Percentiles rank a stretch among this genome's conserved stretches.
phyloP scores from a whole-genome alignment of 53 echinoderm and acorn worm species.

The Patiria pectinifera region DNA sequence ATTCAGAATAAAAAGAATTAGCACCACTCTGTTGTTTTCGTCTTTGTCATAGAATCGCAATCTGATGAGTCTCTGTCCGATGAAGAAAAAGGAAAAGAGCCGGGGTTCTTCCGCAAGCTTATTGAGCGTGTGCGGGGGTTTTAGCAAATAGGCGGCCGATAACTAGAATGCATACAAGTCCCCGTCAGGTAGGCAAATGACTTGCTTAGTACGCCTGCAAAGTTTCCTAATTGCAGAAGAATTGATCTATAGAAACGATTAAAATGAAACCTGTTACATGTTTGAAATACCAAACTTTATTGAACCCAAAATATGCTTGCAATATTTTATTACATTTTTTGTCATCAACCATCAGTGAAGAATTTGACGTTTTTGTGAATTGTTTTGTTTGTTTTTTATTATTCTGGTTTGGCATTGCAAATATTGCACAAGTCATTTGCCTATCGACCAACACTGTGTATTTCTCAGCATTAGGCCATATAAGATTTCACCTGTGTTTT shows the following conservation, averaged over 20 bases:
- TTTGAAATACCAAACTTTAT: neutral
- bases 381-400: neutral
- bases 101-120: slow-evolving; percentile 87
- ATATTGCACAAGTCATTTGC: slow-evolving; percentile 57
- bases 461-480: too few relatives aligned
- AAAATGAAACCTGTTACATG: neutral
- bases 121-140: slow-evolving; percentile 71
- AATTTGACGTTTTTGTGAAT: neutral
- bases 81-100: slow-evolving; percentile 79
- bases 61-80: slow-evolving; percentile 72
- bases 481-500: too few relatives aligned
- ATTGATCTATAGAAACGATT: neutral
- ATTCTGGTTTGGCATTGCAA: neutral
- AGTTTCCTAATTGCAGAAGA: neutral
- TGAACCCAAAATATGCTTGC: too few relatives aligned
- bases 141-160: slow-evolving; percentile 35
- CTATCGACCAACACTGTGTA: neutral
- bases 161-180: slow-evolving; percentile 39
- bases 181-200: slow-evolving; percentile 62
- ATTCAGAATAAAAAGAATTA: neutral
- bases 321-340: too few relatives aligned
- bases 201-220: slow-evolving; percentile 22
- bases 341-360: neutral
- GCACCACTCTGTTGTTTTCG: neutral
- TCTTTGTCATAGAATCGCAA: slow-evolving; percentile 48